A percentile compares a stretch with the other conserved stretches of the same genome.
phyloP scores from a whole-genome alignment of 2,113 vertebrate genomes.

The Xiphophorus maculatus region DNA sequence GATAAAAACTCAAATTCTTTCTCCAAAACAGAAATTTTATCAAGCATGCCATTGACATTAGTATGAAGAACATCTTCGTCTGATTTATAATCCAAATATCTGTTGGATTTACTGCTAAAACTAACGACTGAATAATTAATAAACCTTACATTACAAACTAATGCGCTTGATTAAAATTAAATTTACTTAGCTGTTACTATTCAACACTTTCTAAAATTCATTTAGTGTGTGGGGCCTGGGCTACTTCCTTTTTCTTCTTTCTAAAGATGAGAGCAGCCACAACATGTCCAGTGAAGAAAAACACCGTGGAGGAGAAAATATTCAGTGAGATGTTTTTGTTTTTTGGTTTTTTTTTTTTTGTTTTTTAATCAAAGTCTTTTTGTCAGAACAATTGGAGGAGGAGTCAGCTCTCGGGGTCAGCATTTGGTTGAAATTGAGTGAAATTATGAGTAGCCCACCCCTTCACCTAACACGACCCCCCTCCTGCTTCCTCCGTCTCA shows the following conservation, averaged over 20 bases:
- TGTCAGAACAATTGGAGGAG: constrained; percentile 61
- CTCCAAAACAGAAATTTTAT: too few species aligned
- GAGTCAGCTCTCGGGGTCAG: constrained; percentile 63
- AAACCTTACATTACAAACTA: not conserved
- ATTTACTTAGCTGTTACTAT: not conserved
- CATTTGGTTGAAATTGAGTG: constrained; percentile 76
- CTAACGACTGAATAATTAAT: not conserved
- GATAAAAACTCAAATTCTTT: too few species aligned
- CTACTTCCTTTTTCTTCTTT: not conserved
- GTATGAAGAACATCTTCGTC: too few species aligned
- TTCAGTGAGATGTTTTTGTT: not conserved
- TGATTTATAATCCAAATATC: too few species aligned
- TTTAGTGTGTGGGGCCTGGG: not conserved
- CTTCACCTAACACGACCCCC: constrained; percentile 65
- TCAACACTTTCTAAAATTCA: not conserved
- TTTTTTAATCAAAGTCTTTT: constrained; percentile 10
- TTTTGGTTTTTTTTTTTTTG: too few species aligned
- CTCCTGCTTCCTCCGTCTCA: constrained; percentile 38
- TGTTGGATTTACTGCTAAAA: not conserved
- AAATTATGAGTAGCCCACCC: constrained; percentile 77
- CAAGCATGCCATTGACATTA: too few species aligned
- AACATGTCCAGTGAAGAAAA: not conserved
- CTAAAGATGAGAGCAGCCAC: not conserved
- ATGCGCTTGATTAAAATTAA: not conserved
- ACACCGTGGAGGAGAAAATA: not conserved